Base-by-base conservation (phyloP, 2,888 invertebrate species). In the Poecilus cupreus region DNA sequence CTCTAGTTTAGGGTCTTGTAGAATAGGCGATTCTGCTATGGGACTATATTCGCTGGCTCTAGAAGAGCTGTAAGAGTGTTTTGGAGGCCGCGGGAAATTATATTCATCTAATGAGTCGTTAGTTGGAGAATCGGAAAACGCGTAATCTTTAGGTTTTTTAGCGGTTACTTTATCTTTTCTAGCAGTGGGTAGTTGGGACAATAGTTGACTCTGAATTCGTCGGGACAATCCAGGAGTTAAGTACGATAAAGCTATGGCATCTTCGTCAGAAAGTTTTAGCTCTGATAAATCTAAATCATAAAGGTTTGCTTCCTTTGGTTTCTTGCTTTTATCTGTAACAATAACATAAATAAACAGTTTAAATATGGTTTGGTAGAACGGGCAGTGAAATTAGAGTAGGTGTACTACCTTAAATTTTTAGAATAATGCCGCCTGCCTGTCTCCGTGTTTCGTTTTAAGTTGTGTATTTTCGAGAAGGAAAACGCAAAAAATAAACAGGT, bases 151-250 rank as follows among this genome's bases (percentile, higher is more conserved):
- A 5, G 68, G 11, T 16, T 22, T 32, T 57, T 24, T 22, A 26
- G 26, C 5, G 26, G 26, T 3, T 13, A n/a, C 13, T 37, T 16
- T 68, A 16, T 37, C 37, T 85, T 92, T 90, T 85, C 92, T 91
- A 32, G 93, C 93, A 82, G 92, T 92, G 1, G 94, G 93, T 83
- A 94, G 93, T 86, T 94, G 88, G 87, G 93, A 93, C 81, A 94
- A 90, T 85, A 94, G 90, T 88, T 94, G 94, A 82, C 92, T 93
- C 90, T 94, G 94, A 87, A 94, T 92, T 51, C 94, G 92, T 85
- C 93, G 92, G 83, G 94, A 93, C 85, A 94, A 90, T 84, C 93
- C 94, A 37, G 94, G 94, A 84, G 94, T 94, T 84, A 94, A 91
- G 84, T 92, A 93, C 22, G 93, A 93, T 84, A 94, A 89, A 83